These are phyloP conservation scores for Oenanthe oenanthe DNA, from an alignment of 2,113 vertebrate genomes.

Conservation along the genomic window DNA sequence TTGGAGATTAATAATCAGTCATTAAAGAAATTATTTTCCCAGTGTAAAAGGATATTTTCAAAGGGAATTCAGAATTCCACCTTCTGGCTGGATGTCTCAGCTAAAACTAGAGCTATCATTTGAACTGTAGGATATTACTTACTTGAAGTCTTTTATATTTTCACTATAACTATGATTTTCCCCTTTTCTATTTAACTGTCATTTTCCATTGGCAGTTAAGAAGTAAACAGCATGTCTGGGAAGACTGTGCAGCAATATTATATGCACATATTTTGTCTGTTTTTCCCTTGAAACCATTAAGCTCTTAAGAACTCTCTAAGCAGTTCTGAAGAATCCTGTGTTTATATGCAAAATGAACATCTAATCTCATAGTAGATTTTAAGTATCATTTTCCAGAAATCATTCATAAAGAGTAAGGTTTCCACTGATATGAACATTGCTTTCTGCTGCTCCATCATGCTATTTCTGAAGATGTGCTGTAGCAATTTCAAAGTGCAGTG, in stretches of 20 bases:
- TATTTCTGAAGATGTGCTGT: conserved; percentile 30
- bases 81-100: background rate
- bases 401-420: background rate
- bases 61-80: background rate
- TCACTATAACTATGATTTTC: background rate
- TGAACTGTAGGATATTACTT: background rate
- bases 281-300: background rate
- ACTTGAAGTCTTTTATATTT: background rate
- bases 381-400: background rate
- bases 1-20: background rate
- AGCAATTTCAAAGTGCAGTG: conserved; percentile 40
- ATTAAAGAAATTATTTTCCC: background rate
- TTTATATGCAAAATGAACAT: background rate
- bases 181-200: background rate
- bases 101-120: background rate
- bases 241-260: background rate
- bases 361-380: conserved; percentile 2
- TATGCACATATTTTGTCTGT: background rate
- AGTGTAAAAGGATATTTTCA: background rate
- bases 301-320: background rate
- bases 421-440: background rate
- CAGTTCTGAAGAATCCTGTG: background rate
- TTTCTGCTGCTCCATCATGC: background rate
- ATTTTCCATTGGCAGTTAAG: background rate
- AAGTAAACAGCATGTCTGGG: background rate